These are phyloP conservation scores for Tillus elongatus DNA, from an alignment of 2,888 invertebrate species.

Conservation along the genomic window DNA sequence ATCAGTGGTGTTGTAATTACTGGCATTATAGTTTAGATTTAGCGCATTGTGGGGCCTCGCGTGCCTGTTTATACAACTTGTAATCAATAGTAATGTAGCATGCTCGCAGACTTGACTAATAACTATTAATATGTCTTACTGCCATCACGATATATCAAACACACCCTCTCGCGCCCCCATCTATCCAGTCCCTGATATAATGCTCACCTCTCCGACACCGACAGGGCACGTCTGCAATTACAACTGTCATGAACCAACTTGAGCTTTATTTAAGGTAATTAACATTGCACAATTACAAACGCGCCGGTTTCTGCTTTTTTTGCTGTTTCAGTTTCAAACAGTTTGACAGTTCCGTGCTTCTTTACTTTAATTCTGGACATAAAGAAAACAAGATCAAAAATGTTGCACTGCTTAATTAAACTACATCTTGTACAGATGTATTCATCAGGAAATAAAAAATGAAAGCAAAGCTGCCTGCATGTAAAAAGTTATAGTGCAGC, in stretches of 20 bases:
- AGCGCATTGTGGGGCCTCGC: slow-evolving; percentile 36
- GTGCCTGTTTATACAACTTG: slow-evolving; percentile 34
- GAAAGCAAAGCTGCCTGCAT: no score
- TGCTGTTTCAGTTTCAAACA: no score
- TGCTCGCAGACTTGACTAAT: slow-evolving; percentile 40
- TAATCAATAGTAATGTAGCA: slow-evolving; percentile 40
- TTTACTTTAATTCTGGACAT: no score
- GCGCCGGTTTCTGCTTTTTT: no score
- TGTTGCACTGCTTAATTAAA: no score
- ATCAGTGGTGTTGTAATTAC: slow-evolving; percentile 36
- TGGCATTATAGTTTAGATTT: slow-evolving; percentile 35
- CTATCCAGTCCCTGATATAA: slow-evolving; percentile 25
- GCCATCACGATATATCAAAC: slow-evolving; percentile 40
- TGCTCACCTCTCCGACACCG: slow-evolving; percentile 25
- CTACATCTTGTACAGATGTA: no score
- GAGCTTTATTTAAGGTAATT: slow-evolving; percentile 21
- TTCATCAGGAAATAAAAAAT: no score
- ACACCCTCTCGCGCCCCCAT: slow-evolving; percentile 27
- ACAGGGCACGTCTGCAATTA: slow-evolving; percentile 26
- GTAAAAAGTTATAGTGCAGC: no score
- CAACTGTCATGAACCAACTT: slow-evolving; percentile 23
- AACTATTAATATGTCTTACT: slow-evolving; percentile 42
- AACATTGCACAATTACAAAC: no score
- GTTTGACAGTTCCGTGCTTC: no score
- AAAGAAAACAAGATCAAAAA: no score